A percentile compares a stretch with the other conserved stretches of the same genome.
Evolutionary conservation across 2,113 vertebrate genomes (phyloP).

Genomic region (Gymnogyps californianus): DNA sequence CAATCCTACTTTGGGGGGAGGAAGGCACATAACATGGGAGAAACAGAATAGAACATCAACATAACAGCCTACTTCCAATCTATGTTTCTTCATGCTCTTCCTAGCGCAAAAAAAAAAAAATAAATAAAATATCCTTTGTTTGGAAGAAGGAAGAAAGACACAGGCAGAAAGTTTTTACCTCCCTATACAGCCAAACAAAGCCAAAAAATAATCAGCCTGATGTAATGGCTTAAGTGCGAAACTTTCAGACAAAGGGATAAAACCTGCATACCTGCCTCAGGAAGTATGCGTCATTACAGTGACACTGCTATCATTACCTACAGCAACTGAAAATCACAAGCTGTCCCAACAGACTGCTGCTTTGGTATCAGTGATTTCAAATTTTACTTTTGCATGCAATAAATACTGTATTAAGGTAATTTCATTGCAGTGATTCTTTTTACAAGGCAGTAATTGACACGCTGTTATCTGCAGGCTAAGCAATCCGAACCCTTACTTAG

Average conservation of each 20-base stretch:
- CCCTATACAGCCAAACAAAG: background rate
- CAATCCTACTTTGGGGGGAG: background rate
- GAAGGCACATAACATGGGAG: background rate
- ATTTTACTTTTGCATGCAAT: background rate
- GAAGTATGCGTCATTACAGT: too few species aligned
- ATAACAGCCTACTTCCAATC: background rate
- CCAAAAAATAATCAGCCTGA: background rate
- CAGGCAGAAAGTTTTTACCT: background rate
- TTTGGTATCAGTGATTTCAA: background rate
- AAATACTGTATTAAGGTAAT: accelerated
- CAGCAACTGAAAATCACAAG: background rate
- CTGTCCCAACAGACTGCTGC: background rate
- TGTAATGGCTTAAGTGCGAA: background rate
- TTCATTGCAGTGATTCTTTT: background rate
- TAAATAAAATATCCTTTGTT: background rate
- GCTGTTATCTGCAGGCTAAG: background rate
- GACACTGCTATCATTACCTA: background rate
- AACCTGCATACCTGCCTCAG: background rate
- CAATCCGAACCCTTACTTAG: background rate
- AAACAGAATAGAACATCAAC: background rate
- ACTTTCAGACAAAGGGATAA: background rate
- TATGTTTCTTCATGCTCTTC: background rate
- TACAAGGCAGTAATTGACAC: background rate
- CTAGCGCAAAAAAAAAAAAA: background rate
- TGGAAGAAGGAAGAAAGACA: background rate